Percentiles rank a stretch among this genome's conserved stretches.
Conservation (phyloP, 2,797 vertebrate species). For the Mus spretus region DNA sequence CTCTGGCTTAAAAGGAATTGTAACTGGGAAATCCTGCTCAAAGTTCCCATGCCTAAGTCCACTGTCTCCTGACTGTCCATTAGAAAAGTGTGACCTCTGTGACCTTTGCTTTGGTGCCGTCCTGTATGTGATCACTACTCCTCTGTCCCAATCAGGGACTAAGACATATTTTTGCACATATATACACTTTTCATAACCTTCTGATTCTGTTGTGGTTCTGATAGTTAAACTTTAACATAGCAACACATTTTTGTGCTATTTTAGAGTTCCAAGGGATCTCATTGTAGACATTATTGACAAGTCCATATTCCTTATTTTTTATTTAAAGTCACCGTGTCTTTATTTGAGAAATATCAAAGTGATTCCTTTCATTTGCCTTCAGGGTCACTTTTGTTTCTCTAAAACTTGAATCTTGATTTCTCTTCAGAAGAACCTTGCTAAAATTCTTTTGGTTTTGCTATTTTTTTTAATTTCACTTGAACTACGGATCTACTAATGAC, state of each 20-base stretch:
- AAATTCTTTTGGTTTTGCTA: not conserved
- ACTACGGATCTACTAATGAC: not conserved
- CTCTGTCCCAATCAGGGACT: not conserved
- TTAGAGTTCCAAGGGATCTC: slow-evolving; percentile 5
- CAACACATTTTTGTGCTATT: slow-evolving; percentile 10
- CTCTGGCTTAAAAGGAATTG: slow-evolving; percentile 27
- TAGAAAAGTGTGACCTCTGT: not conserved
- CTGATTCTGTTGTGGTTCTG: not conserved
- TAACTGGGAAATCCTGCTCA: not conserved
- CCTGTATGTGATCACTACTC: not conserved
- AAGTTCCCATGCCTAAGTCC: not conserved
- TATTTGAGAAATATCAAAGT: not conserved
- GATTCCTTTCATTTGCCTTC: not conserved
- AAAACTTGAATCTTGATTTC: not conserved
- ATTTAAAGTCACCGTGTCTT: not conserved
- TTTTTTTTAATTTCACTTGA: not conserved
- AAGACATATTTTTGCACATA: not conserved
- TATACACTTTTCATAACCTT: not conserved
- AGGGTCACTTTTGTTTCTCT: not conserved
- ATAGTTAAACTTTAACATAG: not conserved
- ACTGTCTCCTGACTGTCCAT: not conserved
- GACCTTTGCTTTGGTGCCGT: not conserved
- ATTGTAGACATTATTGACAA: slow-evolving; percentile 30
- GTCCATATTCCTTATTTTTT: slow-evolving; percentile 22
- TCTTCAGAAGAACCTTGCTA: not conserved